Conservation (phyloP, 1,140 invertebrate species). For the Drosophila pruinosa region DNA sequence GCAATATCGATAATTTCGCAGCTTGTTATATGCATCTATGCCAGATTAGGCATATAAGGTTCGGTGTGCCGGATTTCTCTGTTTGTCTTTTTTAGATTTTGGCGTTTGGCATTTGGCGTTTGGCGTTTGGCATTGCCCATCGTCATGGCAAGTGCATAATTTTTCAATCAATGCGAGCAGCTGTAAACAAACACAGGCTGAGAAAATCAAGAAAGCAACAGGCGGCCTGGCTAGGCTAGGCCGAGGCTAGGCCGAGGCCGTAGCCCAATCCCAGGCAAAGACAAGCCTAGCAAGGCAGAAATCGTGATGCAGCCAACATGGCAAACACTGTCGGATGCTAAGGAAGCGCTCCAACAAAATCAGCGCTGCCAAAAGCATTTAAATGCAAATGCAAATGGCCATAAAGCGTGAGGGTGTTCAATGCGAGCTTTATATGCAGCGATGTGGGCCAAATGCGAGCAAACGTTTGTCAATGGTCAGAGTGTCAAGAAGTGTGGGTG, state of each 20-base stretch:
- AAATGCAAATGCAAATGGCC: constrained; percentile 80
- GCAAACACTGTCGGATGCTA: constrained; percentile 32
- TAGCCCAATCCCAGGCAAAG: too few species aligned
- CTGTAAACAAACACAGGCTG: constrained; percentile 71
- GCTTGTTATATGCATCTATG: constrained; percentile 35
- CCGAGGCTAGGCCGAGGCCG: background rate
- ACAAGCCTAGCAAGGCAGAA: constrained; percentile 3
- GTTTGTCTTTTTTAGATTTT: constrained; percentile 18
- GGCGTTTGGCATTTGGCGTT: constrained; percentile 30
- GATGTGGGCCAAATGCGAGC: constrained; percentile 78
- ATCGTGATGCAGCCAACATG: constrained; percentile 47
- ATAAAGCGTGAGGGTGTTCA: constrained; percentile 77
- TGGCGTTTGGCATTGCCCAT: constrained; percentile 72
- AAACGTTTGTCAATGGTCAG: constrained; percentile 71
- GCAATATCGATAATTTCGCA: background rate
- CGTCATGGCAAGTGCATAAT: constrained; percentile 79
- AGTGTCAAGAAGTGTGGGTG: constrained; percentile 74
- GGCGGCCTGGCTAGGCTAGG: constrained; percentile 11
- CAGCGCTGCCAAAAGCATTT: constrained; percentile 67
- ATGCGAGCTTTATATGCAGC: constrained; percentile 76
- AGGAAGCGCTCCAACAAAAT: constrained; percentile 30
- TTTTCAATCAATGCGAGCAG: constrained; percentile 79
- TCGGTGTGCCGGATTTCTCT: constrained; percentile 33
- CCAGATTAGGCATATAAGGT: constrained; percentile 44
- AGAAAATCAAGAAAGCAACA: constrained; percentile 44